phyloP scores from a whole-genome alignment of 2,797 vertebrate species.

The Lacerta agilis region DNA sequence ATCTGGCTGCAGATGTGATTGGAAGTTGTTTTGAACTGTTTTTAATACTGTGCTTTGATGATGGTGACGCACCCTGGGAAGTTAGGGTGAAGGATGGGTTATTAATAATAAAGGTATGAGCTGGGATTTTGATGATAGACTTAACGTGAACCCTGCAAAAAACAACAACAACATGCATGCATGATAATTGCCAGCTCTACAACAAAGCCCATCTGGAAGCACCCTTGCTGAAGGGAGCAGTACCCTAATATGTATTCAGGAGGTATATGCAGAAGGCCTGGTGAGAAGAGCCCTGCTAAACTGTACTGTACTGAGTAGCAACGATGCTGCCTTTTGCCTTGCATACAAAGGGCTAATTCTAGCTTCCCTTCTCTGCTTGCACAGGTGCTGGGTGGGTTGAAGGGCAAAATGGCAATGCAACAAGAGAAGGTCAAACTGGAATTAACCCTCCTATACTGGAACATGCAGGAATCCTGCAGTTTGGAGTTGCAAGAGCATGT shows the following conservation, averaged over 20 bases:
- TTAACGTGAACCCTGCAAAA: too few species aligned
- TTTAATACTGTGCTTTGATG: too few species aligned
- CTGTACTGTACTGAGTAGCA: background rate
- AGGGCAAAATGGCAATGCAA: slow-evolving; percentile 29
- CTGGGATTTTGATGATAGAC: too few species aligned
- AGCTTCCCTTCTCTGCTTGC: slow-evolving; percentile 13
- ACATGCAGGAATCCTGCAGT: background rate
- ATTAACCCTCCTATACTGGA: slow-evolving; percentile 3
- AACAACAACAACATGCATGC: too few species aligned
- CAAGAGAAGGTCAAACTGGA: slow-evolving; percentile 16
- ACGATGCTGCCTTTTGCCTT: background rate
- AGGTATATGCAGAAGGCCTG: background rate
- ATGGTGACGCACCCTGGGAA: too few species aligned
- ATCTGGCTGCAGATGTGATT: too few species aligned
- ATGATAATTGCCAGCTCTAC: too few species aligned
- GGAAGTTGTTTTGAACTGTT: too few species aligned
- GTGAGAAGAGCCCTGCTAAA: background rate
- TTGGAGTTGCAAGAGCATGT: background rate
- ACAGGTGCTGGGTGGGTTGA: slow-evolving; percentile 25
- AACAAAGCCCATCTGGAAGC: too few species aligned
- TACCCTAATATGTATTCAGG: background rate
- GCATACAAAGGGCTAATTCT: slow-evolving; percentile 28
- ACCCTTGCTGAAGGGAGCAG: background rate
- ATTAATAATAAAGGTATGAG: too few species aligned
- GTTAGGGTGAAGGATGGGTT: too few species aligned